A percentile compares a stretch with the other conserved stretches of the same genome.
Evolutionary conservation across 2,113 vertebrate genomes (phyloP).

Genomic region (Telmatochromis sp.): DNA sequence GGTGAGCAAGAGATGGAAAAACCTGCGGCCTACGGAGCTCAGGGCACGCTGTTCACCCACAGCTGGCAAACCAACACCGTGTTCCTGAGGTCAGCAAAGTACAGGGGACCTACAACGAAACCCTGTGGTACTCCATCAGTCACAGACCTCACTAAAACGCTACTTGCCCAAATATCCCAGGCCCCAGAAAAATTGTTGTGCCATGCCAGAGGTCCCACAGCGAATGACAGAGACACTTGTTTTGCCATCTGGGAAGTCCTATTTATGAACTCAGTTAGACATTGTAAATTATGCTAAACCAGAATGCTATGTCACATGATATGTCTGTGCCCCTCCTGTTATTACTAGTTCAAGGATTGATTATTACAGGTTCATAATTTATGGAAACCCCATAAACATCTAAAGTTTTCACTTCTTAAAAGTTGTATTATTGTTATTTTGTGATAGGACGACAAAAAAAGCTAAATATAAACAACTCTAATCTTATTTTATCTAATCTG

Average conservation of each 20-base stretch:
- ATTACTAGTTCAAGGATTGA: background rate
- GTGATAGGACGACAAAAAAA: background rate
- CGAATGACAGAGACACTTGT: conserved; percentile 1
- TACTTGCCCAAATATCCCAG: background rate
- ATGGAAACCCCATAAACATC: background rate
- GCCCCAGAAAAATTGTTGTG: background rate
- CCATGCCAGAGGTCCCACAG: background rate
- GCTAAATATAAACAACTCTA: background rate
- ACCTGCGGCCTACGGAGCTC: conserved; percentile 29
- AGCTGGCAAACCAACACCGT: conserved; percentile 49
- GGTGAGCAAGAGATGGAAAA: conserved; percentile 52
- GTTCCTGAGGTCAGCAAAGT: conserved; percentile 64
- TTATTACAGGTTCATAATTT: background rate
- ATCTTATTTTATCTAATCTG: background rate
- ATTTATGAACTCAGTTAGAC: conserved; percentile 7
- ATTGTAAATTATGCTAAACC: background rate
- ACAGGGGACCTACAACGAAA: conserved; percentile 34
- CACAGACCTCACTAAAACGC: conserved; percentile 29
- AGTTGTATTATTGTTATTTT: background rate
- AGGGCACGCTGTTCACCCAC: conserved; percentile 45
- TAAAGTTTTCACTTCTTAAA: background rate
- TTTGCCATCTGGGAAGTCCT: conserved; percentile 18
- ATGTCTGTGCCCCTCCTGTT: background rate
- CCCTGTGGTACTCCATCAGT: conserved; percentile 48
- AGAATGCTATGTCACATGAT: background rate